Base-by-base conservation (phyloP, 2,797 vertebrate species). In the Rhinella marina region DNA sequence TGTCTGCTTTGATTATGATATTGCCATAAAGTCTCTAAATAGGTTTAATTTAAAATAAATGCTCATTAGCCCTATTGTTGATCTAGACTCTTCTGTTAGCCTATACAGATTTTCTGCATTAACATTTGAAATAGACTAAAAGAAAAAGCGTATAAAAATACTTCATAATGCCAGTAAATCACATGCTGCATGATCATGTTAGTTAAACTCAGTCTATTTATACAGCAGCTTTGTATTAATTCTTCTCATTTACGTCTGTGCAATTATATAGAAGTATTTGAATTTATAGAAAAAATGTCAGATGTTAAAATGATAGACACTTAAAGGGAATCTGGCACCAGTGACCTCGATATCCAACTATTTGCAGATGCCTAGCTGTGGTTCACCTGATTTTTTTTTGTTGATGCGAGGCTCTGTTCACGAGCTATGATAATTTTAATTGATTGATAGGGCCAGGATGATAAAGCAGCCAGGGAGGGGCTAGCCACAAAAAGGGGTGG, bases 51-150 rank as follows among this genome's bases (percentile, higher is more conserved):
- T 81, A 70, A 80, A 70, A 85, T 84, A 88, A 80, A 84, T 84
- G 87, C 66, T 88, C 82, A 88, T 88, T 88, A 88, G 75, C 41
- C 61, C 76, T 61, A 88, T 88, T 88, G 87, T 88, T 80, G 85
- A 68, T 79, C 54, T 54, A 88, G 41, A 64, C 68, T 70, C 73
- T 80, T 84, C 7, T 84, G 75, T 80, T 84, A 88, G 82, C 19
- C 56, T 59, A 52, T 72, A 84, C 72, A 32, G 48, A 88, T 70
- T 88, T 88, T 78, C 73, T 70, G 10, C 27, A 83, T 88, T 88
- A 82, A 68, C 81, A 78, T 88, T 19, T 84, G 62, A 88, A 80
- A 85, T 73, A 59, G 80, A 80, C 3, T 83, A 54, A 87, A 81
- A 77, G 41, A 73, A 41, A 82, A 62, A 86, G 27, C 70, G 27